phyloP scores from a whole-genome alignment of 2,113 vertebrate species.

The Chionomys nivalis region DNA sequence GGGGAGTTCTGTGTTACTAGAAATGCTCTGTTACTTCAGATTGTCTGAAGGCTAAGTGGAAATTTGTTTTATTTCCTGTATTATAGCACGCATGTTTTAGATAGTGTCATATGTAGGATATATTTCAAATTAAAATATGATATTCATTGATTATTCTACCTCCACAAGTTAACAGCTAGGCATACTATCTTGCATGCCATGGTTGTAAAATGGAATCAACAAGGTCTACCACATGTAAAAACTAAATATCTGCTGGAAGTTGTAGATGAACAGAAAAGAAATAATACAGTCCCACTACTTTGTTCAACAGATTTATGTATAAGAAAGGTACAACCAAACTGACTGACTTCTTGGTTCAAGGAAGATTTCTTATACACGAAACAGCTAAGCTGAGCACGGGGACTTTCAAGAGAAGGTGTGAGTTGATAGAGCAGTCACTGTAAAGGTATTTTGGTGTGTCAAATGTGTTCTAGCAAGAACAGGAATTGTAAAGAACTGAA shows the following conservation, averaged over 20 bases:
- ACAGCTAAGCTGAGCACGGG: neutral
- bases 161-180: neutral
- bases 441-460: neutral
- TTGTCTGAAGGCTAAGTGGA: neutral
- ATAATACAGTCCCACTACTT: neutral
- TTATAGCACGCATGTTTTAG: neutral
- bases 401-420: neutral
- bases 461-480: neutral
- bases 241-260: neutral
- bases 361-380: neutral
- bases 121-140: slow-evolving; percentile 15
- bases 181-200: neutral
- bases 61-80: neutral
- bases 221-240: neutral
- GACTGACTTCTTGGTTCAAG: neutral
- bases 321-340: neutral
- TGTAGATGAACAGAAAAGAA: neutral
- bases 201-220: neutral
- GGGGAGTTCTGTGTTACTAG: neutral
- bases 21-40: neutral
- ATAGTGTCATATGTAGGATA: neutral
- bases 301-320: neutral
- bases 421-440: neutral
- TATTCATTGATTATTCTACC: slow-evolving; percentile 12
- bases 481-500: neutral